Conservation (phyloP, 2,888 invertebrate genomes). For the Octonoba sinensis region DNA sequence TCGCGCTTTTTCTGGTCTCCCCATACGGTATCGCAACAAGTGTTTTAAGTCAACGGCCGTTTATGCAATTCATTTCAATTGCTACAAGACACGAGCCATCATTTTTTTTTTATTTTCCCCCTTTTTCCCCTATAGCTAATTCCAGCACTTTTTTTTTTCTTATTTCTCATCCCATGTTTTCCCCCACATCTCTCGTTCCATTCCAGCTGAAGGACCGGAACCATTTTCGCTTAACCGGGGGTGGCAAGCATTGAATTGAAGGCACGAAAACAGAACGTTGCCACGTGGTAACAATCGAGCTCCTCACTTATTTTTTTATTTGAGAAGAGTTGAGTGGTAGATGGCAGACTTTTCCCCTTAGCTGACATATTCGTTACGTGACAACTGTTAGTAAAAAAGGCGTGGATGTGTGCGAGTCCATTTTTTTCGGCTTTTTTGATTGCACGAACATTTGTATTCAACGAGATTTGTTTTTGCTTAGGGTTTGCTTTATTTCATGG, state of each 20-base stretch:
- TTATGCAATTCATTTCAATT: constrained; percentile 60
- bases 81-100: constrained; percentile 37
- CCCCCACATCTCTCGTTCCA: constrained; percentile 34
- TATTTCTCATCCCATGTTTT: constrained; percentile 21
- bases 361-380: neutral
- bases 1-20: neutral
- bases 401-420: neutral
- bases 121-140: constrained; percentile 29
- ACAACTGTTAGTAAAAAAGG: neutral
- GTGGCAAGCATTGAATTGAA: constrained; percentile 8
- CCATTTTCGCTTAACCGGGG: constrained; percentile 48
- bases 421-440: constrained; percentile 6
- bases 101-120: constrained; percentile 2
- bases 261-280: constrained; percentile 26
- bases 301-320: constrained; percentile 15
- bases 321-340: neutral
- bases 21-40: constrained; percentile 23
- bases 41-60: constrained; percentile 53
- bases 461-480: neutral
- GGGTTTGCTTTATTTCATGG: neutral
- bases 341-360: constrained; percentile 8
- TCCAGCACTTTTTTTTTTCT: constrained; percentile 21
- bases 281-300: constrained; percentile 57
- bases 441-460: neutral
- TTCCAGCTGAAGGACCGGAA: constrained; percentile 46